Base-by-base conservation (phyloP, 35 echinoderm and acorn worm species). In the Stichopus chloronotus region DNA sequence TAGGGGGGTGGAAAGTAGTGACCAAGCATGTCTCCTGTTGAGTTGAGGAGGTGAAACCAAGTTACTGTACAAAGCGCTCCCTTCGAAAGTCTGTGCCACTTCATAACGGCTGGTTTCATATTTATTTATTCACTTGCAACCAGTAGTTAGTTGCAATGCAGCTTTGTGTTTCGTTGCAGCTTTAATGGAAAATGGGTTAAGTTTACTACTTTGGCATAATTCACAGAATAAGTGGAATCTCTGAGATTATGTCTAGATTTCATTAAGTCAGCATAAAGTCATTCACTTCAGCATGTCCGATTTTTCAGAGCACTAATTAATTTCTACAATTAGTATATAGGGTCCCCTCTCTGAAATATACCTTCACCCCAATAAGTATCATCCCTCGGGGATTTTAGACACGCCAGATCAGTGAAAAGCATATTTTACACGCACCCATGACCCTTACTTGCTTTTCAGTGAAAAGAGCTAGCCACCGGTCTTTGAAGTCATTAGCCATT, bases 401-500 rank as follows among this genome's bases (percentile, higher is more conserved):
- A 43, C 3, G 30, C 30, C 30, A 43, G 30, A 43, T 43, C 30
- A 43, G 30, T 43, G 30, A 43, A 43, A 43, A 43, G 30, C 30
- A 43, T 43, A 43, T 43, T 43, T 43, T 43, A 43, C 30, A 43
- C 30, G 3, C 30, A 43, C 30, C 0, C 30, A 1, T 43, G 30
- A 43, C 30, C 59, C 77, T 79, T 79, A 79, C 77, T 79, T 79
- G 77, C 8, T 8, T 79, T n/a, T 79, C 77, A 52, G 77, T 79
- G 77, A 79, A 79, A 20, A 79, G 77, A 9, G 77, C 90, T n/a
- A 72, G 90, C 90, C 90, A 92, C 76, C 90, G 79, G 21, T 23
- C 58, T 92, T 54, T 92, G 69, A 92, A 90, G 24, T 92, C 72
- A 57, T 24, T 25, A 57, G 79, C 72, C 24, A 72, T 20, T 52